These are phyloP conservation scores for Myripristis jacobus DNA, from an alignment of 2,797 vertebrate genomes.

Conservation along the genomic window DNA sequence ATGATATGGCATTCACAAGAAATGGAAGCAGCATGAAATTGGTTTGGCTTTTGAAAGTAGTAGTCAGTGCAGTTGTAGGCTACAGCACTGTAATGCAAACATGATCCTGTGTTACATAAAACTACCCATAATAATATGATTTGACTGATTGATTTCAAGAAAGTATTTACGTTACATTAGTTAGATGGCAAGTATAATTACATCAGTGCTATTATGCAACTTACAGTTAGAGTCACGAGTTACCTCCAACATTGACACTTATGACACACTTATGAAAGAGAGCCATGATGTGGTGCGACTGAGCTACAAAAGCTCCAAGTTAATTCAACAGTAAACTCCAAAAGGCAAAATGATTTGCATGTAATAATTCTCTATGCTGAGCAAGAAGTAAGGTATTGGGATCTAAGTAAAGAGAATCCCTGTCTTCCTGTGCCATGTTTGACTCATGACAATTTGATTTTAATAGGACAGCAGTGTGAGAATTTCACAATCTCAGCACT, in stretches of 20 bases:
- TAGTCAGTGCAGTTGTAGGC: neutral
- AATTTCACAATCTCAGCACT: conserved; percentile 43
- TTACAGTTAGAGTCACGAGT: conserved; percentile 4
- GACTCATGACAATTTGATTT: conserved; percentile 42
- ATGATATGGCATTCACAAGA: neutral
- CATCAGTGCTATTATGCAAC: conserved; percentile 20
- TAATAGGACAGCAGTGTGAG: conserved; percentile 25
- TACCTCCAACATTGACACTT: conserved; percentile 13
- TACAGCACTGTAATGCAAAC: too few relatives aligned
- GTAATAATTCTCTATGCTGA: neutral
- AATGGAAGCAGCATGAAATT: neutral
- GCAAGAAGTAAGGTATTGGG: conserved; percentile 14
- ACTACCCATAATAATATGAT: conserved; percentile 13
- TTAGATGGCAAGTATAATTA: conserved; percentile 11
- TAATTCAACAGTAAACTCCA: neutral
- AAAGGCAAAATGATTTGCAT: conserved; percentile 23
- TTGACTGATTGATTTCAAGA: conserved; percentile 21
- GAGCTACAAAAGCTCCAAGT: neutral
- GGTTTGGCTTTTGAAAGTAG: neutral
- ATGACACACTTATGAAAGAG: conserved; percentile 11
- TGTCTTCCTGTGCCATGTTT: conserved; percentile 46
- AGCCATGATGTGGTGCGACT: neutral
- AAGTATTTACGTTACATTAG: conserved; percentile 11
- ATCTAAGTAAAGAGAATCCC: conserved; percentile 16
- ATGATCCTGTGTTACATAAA: neutral